Conservation (phyloP, 2,797 vertebrate species). For the Melanotaenia maccullochi region DNA sequence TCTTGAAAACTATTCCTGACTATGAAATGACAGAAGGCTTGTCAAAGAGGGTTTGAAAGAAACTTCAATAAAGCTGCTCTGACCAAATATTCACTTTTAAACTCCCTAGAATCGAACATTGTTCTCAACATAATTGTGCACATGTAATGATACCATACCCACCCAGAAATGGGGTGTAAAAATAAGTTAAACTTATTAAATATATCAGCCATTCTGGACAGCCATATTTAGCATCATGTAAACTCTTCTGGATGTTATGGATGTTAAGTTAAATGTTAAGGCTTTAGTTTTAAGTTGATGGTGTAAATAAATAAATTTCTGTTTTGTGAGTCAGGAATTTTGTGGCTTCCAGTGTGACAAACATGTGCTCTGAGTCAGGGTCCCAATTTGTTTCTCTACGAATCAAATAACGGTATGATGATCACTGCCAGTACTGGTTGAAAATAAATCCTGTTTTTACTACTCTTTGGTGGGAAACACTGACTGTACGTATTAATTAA, state of each 20-base stretch:
- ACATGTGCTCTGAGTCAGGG: background rate
- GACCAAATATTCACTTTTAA: too few relatives aligned
- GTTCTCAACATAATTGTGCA: too few relatives aligned
- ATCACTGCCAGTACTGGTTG: background rate
- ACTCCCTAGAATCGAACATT: too few relatives aligned
- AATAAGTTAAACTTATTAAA: background rate
- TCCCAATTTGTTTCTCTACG: background rate
- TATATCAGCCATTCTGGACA: background rate
- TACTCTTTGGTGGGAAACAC: conserved; percentile 8
- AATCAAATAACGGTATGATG: background rate
- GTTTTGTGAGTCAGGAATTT: background rate
- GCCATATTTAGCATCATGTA: background rate
- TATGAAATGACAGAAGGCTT: too few relatives aligned
- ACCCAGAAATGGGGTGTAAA: background rate
- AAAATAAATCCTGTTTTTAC: background rate
- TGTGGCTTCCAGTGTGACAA: background rate
- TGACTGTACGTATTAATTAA: background rate
- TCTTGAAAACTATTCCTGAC: too few relatives aligned
- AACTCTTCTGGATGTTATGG: background rate
- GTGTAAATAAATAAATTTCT: background rate
- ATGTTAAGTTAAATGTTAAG: background rate
- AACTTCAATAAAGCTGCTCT: too few relatives aligned
- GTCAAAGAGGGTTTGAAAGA: too few relatives aligned
- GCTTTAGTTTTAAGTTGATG: background rate
- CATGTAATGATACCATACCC: background rate